Base-by-base conservation (phyloP, 2,797 vertebrate genomes). In the Tenualosa thibaudeaui region DNA sequence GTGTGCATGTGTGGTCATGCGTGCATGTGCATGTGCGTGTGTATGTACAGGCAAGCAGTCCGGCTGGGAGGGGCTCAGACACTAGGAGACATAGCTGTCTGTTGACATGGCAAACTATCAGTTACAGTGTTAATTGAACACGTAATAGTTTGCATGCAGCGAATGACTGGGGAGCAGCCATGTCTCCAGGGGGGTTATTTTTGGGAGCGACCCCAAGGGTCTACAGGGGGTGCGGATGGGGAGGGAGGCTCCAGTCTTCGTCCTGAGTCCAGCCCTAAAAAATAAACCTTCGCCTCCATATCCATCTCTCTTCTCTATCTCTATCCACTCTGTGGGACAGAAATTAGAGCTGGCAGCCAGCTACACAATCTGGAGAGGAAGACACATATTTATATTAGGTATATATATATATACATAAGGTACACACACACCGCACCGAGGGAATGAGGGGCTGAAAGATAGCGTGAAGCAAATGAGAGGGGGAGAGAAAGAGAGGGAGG, bases 51-150 rank as follows among this genome's bases (percentile, higher is more conserved):
- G 4, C 4, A 58, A 19, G 19, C 56, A 53, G 51, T 53, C 22
- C 5, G 56, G 19, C 56, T 58, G 19, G 56, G 24, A 68, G 62
- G n/a, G 8, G 62, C 62, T 68, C 68, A 58, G 56, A 91, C 81
- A 88, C 88, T 86, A 81, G 82, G 86, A 82, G 86, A 93, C 90
- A 87, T 86, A 86, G 85, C 81, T 37, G 82, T 86, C 87, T 92
- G 92, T 92, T 92, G 91, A 94, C 91, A 91, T 83, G 87, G 87
- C 87, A 91, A 88, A 92, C 91, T 92, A 92, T 93, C 91, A 89
- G 87, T 93, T 91, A 92, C 92, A 58, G 40, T 89, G 89, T 92
- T 93, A 93, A 94, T 92, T 93, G 90, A 93, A 93, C 91, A 90
- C 90, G 88, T 91, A 92, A 94, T 93, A 90, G 89, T 91, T 90